Conservation (phyloP, 2,888 invertebrate genomes). For the Zele albiditarsus region DNA sequence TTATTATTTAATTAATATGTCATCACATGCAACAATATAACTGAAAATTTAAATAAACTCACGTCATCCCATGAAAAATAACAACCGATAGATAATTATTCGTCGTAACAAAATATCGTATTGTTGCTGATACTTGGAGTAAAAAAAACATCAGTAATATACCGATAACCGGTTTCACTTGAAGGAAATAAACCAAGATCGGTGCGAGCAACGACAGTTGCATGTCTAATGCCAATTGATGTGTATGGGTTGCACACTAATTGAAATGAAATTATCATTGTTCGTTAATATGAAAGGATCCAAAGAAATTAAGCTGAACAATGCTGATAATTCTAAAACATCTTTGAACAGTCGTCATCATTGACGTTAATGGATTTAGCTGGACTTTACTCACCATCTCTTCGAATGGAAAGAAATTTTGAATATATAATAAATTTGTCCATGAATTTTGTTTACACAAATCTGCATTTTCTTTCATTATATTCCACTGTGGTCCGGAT, state of each 20-base stretch:
- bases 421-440: conserved; percentile 80
- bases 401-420: conserved; percentile 81
- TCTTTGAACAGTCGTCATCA: no score
- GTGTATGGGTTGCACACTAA: conserved; percentile 85
- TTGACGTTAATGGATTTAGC: no score
- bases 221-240: conserved; percentile 84
- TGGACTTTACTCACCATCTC: conserved; percentile 76
- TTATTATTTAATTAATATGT: no score
- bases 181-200: conserved; percentile 78
- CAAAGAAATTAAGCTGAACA: no score
- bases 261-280: conserved; percentile 10
- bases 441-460: conserved; percentile 80
- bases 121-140: conserved; percentile 77
- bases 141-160: conserved; percentile 76
- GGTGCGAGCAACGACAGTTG: conserved; percentile 81
- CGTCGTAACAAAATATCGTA: conserved; percentile 78
- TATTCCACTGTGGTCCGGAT: conserved; percentile 81
- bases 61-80: conserved; percentile 83
- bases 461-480: conserved; percentile 78
- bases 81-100: conserved; percentile 79
- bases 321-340: no score
- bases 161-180: conserved; percentile 75
- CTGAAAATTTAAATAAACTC: conserved; percentile 54
- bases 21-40: not conserved
- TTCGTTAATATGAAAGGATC: no score